Evolutionary conservation across 1,140 invertebrate genomes (phyloP).

Genomic region (Rhizoglyphus robini): DNA sequence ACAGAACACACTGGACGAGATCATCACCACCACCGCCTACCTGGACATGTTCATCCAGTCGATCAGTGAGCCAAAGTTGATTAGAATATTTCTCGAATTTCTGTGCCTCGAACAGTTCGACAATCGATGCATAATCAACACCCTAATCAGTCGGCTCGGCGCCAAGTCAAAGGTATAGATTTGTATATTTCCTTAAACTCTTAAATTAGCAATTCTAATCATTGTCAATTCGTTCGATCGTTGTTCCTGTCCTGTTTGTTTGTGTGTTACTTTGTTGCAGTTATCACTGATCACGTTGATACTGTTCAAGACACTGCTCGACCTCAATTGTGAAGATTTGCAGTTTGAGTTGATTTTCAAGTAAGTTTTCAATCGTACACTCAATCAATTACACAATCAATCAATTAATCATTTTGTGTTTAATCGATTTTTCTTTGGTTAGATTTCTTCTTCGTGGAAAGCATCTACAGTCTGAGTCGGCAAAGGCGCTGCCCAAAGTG

Average conservation of each 20-base stretch:
- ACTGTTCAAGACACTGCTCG: slow-evolving; percentile 74
- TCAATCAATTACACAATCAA: too few relatives aligned
- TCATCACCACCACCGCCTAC: slow-evolving; percentile 79
- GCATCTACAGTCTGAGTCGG: not conserved
- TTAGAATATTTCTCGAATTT: slow-evolving; percentile 69
- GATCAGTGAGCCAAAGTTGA: slow-evolving; percentile 64
- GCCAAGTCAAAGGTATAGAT: slow-evolving; percentile 48
- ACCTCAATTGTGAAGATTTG: slow-evolving; percentile 91
- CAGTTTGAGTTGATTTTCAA: slow-evolving; percentile 80
- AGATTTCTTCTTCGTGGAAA: not conserved
- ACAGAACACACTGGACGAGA: slow-evolving; percentile 60
- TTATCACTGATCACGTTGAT: slow-evolving; percentile 76
- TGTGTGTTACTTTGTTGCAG: slow-evolving; percentile 49
- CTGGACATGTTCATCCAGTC: slow-evolving; percentile 74
- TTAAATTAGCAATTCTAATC: not conserved
- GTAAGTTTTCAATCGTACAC: too few relatives aligned
- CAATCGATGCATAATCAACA: slow-evolving; percentile 56
- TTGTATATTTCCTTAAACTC: slow-evolving; percentile 16
- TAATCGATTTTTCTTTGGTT: not conserved
- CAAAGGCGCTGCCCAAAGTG: too few relatives aligned
- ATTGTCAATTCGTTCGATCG: too few relatives aligned
- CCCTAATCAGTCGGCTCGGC: slow-evolving; percentile 56
- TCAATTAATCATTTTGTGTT: too few relatives aligned
- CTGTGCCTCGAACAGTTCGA: slow-evolving; percentile 71
- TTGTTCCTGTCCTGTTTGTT: too few relatives aligned